Base-by-base conservation (phyloP, 2,797 vertebrate species). In the Danio kyathit region DNA sequence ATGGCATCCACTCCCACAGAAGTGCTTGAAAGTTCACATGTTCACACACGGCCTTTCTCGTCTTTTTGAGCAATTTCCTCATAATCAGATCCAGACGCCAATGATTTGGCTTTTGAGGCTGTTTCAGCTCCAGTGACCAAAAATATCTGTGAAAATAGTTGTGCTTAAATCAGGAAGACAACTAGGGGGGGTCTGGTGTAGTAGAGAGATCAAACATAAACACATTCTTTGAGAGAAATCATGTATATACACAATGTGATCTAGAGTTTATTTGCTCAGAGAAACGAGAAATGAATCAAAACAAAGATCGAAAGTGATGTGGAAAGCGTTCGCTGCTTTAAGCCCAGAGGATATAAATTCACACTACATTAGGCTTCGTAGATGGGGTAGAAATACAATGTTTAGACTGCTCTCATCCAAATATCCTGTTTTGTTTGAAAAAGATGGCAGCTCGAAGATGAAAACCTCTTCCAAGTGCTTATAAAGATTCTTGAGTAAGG, bases 71-170 rank as follows among this genome's bases (percentile, higher is more conserved):
- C 46, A 10, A 83, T 60, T 76, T 13, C n/a, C 60, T 57, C 54
- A 74, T 82, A 74, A 81, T 57, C 66, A 80, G 51, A 75, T 84
- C 73, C 48, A 59, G 75, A 71, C 48, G 9, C 44, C 38, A 14
- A 17, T 63, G 17, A 57, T 17, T 56, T 64, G 72, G 14, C 40
- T 17, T 11, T 70, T 64, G 29, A 12, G 59, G 46, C 60, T 21
- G 48, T 78, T 69, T 69, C 41, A 57, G 64, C 69, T 69, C 17
- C 7, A 44, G 56, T 67, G 41, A 67, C 67, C 60, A 51, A 41
- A 51, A 63, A 72, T 46, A 74, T 66, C 5, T 60, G 13, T 44
- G 40, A 21, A 57, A 75, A 72, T 48, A 49, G 17, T 38, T 60
- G 17, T 19, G 40, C 11, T 66, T 79, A 29, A 66, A 61, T 80